Evolutionary conservation across 2,797 vertebrate species (phyloP).

Genomic region (Lepus oiostolus): DNA sequence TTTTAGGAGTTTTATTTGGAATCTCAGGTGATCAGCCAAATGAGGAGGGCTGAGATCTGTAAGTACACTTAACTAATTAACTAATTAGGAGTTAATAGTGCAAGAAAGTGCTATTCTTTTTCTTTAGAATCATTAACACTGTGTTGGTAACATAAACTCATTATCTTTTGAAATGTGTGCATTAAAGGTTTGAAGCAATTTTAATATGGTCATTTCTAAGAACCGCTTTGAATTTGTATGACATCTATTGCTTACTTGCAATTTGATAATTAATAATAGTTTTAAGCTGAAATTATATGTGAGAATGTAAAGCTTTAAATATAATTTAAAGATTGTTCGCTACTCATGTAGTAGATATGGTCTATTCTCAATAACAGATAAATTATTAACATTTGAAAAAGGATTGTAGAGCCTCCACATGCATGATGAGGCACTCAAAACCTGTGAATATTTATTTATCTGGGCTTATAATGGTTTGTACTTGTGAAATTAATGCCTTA

Average conservation of each 20-base stretch:
- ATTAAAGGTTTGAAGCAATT: background rate
- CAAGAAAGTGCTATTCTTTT: constrained; percentile 42
- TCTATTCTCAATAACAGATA: background rate
- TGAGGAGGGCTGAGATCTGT: background rate
- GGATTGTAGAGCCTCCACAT: no score
- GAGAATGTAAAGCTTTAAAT: background rate
- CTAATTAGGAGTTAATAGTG: constrained; percentile 60
- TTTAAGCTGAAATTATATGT: background rate
- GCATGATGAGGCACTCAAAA: no score
- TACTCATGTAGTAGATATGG: background rate
- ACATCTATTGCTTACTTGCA: background rate
- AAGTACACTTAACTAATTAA: constrained; percentile 50
- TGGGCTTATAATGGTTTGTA: no score
- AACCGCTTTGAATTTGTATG: background rate
- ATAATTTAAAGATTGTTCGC: background rate
- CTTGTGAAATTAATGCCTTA: no score
- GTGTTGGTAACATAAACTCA: background rate
- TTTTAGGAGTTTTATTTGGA: constrained; percentile 24
- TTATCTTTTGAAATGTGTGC: constrained; percentile 25
- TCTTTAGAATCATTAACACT: constrained; percentile 31
- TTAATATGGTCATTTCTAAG: background rate
- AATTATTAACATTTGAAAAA: background rate
- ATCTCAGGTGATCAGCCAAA: constrained; percentile 18
- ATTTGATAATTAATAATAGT: background rate
- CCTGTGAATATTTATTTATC: no score